A percentile compares a stretch with the other conserved stretches of the same genome.
Evolutionary conservation across 2,113 vertebrate genomes (phyloP).

Genomic region (Cygnus atratus): DNA sequence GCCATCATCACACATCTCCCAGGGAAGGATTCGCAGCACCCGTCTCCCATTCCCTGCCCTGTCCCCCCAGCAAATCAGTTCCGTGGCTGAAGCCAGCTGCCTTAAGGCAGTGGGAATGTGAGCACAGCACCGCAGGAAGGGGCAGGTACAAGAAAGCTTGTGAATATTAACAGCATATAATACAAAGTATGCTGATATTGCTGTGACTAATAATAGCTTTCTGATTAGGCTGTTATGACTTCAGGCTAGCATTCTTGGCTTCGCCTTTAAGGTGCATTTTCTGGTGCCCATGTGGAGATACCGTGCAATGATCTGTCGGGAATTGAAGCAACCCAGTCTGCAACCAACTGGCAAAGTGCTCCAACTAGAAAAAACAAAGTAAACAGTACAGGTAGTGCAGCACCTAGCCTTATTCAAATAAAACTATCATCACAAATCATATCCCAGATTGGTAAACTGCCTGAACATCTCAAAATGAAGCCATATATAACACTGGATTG

Average conservation of each 20-base stretch:
- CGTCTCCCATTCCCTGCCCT: neutral
- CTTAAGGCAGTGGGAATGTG: neutral
- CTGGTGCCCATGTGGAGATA: neutral
- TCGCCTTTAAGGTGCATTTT: neutral
- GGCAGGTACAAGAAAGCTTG: neutral
- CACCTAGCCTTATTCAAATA: neutral
- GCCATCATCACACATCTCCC: neutral
- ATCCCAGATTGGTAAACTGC: neutral
- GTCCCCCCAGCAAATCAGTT: no score
- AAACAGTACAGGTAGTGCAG: neutral
- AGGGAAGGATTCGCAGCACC: neutral
- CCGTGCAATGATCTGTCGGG: neutral
- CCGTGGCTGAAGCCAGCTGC: neutral
- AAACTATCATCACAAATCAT: neutral
- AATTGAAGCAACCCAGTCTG: neutral
- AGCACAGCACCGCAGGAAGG: neutral
- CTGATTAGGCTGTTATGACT: neutral
- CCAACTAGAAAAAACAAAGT: neutral
- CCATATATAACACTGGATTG: neutral
- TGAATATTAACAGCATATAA: neutral
- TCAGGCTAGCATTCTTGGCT: neutral
- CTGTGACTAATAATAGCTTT: neutral
- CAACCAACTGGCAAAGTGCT: neutral
- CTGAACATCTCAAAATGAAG: neutral
- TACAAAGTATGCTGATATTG: neutral